phyloP scores from a whole-genome alignment of 2,113 vertebrate species.

The Oplegnathus fasciatus region DNA sequence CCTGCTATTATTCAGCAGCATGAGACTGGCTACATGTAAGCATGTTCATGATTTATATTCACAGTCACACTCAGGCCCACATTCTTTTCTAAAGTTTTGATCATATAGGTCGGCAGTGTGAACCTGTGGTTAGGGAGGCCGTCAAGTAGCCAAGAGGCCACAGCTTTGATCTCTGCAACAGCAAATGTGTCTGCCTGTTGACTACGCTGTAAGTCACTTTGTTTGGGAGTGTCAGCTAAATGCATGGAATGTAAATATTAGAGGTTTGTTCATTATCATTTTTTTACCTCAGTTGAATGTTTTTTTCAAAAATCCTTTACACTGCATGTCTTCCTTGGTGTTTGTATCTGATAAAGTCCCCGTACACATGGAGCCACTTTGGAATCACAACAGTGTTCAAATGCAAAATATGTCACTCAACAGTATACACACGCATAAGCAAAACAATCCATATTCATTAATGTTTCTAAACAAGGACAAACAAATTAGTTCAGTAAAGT shows the following conservation, averaged over 20 bases:
- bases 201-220: conserved; percentile 10
- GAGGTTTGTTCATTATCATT: not conserved
- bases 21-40: conserved; percentile 55
- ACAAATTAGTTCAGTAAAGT: not conserved
- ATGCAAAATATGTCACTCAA: conserved; percentile 8
- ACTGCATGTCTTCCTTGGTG: not conserved
- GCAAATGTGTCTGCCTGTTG: conserved; percentile 12
- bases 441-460: conserved; percentile 2
- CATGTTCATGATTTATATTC: conserved; percentile 64
- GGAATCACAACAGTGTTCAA: not conserved
- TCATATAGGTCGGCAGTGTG: conserved; percentile 29
- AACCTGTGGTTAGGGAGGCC: conserved; percentile 11
- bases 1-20: conserved; percentile 56
- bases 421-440: not conserved
- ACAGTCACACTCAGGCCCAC: conserved; percentile 51
- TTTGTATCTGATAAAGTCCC: not conserved
- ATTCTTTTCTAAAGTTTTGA: conserved; percentile 44
- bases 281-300: not conserved
- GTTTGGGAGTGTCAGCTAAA: not conserved
- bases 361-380: not conserved
- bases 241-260: not conserved
- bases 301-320: not conserved
- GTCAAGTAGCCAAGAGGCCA: conserved; percentile 1
- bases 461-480: conserved; percentile 19
- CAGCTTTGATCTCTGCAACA: conserved; percentile 26